These are phyloP conservation scores for Oscheius sp. DNA, from an alignment of 2,888 invertebrate genomes.

Conservation along the genomic window DNA sequence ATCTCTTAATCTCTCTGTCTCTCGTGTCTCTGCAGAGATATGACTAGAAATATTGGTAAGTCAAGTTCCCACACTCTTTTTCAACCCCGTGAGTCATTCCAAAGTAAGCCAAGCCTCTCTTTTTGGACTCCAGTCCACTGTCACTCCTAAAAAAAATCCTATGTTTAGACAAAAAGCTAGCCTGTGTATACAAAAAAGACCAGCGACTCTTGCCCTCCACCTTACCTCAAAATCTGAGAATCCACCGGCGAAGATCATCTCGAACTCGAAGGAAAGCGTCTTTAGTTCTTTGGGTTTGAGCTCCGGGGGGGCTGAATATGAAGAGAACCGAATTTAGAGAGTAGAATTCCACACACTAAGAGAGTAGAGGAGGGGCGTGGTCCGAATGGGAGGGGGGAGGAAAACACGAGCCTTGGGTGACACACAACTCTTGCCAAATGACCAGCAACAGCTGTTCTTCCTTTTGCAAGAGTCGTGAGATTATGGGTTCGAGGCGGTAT, in stretches of 20 bases:
- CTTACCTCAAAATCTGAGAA: slow-evolving; percentile 30
- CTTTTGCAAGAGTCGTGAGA: background rate
- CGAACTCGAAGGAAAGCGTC: slow-evolving; percentile 4
- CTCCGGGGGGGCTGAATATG: background rate
- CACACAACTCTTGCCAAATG: too few species aligned
- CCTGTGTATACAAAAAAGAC: background rate
- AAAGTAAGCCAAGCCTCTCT: background rate
- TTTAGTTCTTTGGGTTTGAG: background rate
- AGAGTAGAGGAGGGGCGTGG: background rate
- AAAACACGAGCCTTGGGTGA: background rate
- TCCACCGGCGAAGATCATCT: slow-evolving; percentile 31
- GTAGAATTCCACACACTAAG: slow-evolving; percentile 2
- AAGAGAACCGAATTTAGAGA: background rate
- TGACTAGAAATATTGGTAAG: background rate
- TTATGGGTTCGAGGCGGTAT: background rate
- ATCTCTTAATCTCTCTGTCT: too few species aligned
- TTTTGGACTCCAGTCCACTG: background rate
- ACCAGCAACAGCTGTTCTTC: too few species aligned
- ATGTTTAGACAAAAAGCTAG: background rate
- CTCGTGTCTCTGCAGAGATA: too few species aligned
- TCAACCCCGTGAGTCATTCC: background rate
- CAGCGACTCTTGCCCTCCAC: background rate
- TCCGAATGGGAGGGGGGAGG: background rate
- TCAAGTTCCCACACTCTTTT: background rate
- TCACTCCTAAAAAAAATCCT: background rate